Percentiles rank a stretch among this genome's conserved stretches.
These are phyloP conservation scores for Eumaeus atala DNA, from an alignment of 1,140 invertebrate genomes.

Conservation along the genomic window DNA sequence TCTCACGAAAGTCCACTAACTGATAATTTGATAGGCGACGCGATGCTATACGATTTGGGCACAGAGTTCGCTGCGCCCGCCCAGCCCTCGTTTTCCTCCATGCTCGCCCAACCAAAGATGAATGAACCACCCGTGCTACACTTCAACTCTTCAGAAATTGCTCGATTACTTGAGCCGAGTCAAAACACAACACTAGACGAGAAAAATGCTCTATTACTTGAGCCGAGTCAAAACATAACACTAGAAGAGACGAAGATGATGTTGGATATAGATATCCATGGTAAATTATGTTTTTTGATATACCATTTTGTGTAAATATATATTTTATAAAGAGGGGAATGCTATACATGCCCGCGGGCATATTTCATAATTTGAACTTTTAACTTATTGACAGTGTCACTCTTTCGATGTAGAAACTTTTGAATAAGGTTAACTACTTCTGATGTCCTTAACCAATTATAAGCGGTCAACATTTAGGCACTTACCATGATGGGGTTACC, in stretches of 20 bases:
- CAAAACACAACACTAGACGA: slow-evolving; percentile 28
- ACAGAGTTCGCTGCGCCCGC: neutral
- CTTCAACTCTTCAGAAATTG: slow-evolving; percentile 40
- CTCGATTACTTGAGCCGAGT: slow-evolving; percentile 26
- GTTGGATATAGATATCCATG: slow-evolving; percentile 21
- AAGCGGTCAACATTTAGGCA: too few relatives aligned
- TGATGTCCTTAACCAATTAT: too few relatives aligned
- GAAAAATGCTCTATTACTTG: slow-evolving; percentile 31
- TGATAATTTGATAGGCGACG: slow-evolving; percentile 26
- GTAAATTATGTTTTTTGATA: slow-evolving; percentile 23
- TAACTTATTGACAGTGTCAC: too few relatives aligned
- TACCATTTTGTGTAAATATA: too few relatives aligned
- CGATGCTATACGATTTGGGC: slow-evolving; percentile 25
- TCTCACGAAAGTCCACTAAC: neutral
- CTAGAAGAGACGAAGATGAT: slow-evolving; percentile 29
- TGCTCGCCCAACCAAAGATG: slow-evolving; percentile 31
- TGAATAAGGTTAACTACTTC: too few relatives aligned
- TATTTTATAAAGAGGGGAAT: too few relatives aligned
- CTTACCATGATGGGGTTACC: too few relatives aligned
- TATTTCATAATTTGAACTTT: too few relatives aligned
- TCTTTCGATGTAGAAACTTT: too few relatives aligned
- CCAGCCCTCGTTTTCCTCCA: slow-evolving; percentile 21
- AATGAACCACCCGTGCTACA: slow-evolving; percentile 28
- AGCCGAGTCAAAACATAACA: slow-evolving; percentile 24
- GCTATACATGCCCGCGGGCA: too few relatives aligned